Evolutionary conservation across 1,140 invertebrate genomes (phyloP).

Genomic region (Lethrus apterus): DNA sequence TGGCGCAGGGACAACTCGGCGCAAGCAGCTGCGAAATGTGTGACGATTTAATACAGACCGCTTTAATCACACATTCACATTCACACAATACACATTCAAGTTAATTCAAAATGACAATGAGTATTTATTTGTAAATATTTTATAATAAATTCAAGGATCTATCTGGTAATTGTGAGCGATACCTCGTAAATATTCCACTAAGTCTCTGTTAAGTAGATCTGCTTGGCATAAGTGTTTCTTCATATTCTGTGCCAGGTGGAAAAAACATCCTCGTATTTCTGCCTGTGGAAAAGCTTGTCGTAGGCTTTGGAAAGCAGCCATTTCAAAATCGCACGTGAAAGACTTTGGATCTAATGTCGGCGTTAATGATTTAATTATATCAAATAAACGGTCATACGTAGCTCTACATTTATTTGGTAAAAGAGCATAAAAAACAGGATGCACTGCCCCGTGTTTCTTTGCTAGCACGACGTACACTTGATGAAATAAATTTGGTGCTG

Average conservation of each 20-base stretch:
- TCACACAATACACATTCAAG: too few species aligned
- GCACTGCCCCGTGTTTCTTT: constrained; percentile 9
- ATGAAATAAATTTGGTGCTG: not conserved
- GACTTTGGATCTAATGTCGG: not conserved
- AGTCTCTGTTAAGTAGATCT: constrained; percentile 1
- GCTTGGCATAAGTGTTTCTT: constrained; percentile 3
- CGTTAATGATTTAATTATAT: constrained; percentile 5
- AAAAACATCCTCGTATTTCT: constrained; percentile 14
- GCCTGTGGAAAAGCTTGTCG: not conserved
- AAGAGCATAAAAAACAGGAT: constrained; percentile 11
- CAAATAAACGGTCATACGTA: constrained; percentile 13
- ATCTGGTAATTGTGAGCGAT: constrained; percentile 10
- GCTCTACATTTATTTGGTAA: constrained; percentile 10
- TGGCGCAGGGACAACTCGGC: too few species aligned
- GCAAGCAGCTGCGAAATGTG: too few species aligned
- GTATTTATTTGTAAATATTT: not conserved
- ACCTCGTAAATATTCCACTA: constrained; percentile 15
- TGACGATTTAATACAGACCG: constrained; percentile 1
- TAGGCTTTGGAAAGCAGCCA: not conserved
- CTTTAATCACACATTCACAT: not conserved
- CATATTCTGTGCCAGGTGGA: constrained; percentile 14
- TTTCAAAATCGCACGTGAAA: constrained; percentile 13
- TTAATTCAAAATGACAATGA: not conserved
- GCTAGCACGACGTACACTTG: constrained; percentile 10
- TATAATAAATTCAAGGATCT: not conserved